Evolutionary conservation across 2,113 vertebrate species (phyloP), one percentile per base, ranked within the genome.

Genomic region (Platycercus adscitus): DNA sequence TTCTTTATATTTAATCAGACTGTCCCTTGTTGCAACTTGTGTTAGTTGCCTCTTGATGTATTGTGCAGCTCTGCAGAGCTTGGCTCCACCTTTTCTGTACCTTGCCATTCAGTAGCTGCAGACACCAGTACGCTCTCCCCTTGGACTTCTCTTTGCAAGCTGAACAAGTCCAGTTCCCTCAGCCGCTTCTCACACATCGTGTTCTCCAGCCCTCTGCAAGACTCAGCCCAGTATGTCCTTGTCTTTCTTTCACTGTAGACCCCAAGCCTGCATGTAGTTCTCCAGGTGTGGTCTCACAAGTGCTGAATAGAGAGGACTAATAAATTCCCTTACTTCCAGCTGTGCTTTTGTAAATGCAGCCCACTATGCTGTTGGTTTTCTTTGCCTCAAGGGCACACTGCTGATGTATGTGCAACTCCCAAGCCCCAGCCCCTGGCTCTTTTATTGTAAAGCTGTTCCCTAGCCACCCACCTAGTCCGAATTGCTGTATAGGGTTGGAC

Each of bases 141-240:
- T 46, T 49, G 52, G 19, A 63, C 29, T 61, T 81, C 31, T 53
- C 17, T 86, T 73, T 64, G 33, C 60, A 93, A 46, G 53, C 37
- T 35, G 44, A 89, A 44, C 17, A 50, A 82, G 25, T 25, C 21
- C 68, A 83, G 47, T 39, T 91, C 6, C 25, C 33, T 60, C 52
- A 64, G 61, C 17, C 47, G 37, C 41, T 91, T 43, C 37, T 79
- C 0, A 0, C 26, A 11, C 1, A 0, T 7, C 6, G 0, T 41
- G 60, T 46, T 44, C 65, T 87, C 35, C 69, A 89, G 41, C 16
- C 24, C 60, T 20, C 50, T 63, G 18, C 19, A 50, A 43, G n/a
- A 53, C n/a, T 75, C 46, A 66, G 18, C 26, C 20, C 64, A 35
- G 24, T n/a, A 14, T 23, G 18, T 63, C 55, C 47, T 3, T 33